Conservation (phyloP, 2,113 vertebrate genomes). For the Antechinus stuartii region DNA sequence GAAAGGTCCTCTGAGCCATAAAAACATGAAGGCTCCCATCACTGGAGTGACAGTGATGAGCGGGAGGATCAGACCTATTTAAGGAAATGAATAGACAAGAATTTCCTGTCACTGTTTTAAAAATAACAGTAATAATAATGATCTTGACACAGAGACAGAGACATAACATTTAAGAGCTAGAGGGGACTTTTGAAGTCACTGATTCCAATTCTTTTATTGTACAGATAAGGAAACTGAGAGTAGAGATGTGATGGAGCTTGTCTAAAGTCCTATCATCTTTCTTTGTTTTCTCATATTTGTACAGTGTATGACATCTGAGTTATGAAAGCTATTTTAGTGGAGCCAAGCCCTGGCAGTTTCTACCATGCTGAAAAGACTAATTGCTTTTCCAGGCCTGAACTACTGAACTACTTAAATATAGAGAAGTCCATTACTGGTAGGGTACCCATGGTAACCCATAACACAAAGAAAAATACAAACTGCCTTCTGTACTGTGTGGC, state of each 20-base stretch:
- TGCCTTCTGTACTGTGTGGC: background rate
- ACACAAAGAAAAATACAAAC: background rate
- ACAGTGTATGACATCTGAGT: background rate
- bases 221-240: background rate
- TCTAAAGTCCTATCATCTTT: background rate
- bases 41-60: slow-evolving; percentile 6
- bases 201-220: background rate
- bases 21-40: background rate
- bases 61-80: background rate
- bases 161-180: background rate
- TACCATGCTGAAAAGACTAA: background rate
- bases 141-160: background rate
- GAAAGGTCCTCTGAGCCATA: background rate
- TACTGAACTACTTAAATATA: background rate
- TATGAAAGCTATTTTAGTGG: background rate
- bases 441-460: background rate
- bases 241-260: background rate
- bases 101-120: background rate
- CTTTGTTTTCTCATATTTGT: background rate
- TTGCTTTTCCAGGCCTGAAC: background rate
- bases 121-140: background rate
- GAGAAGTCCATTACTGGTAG: background rate
- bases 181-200: background rate
- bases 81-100: background rate
- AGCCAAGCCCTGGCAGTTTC: background rate